A percentile compares a stretch with the other conserved stretches of the same genome.
Evolutionary conservation across 2,797 vertebrate genomes (phyloP).

Genomic region (Diceros bicornis): DNA sequence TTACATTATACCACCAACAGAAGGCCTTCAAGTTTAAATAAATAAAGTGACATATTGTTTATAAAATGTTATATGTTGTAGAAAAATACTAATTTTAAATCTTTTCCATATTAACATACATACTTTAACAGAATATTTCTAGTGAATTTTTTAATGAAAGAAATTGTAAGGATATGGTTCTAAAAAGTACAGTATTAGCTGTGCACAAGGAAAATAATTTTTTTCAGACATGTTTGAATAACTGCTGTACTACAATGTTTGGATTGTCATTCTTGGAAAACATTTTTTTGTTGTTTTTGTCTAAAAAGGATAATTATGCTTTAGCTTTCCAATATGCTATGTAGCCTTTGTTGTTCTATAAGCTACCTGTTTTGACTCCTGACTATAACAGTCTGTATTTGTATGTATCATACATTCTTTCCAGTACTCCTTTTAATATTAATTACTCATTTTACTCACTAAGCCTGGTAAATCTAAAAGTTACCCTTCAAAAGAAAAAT

Average conservation of each 20-base stretch:
- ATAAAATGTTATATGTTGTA: slow-evolving; percentile 58
- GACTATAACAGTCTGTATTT: slow-evolving; percentile 63
- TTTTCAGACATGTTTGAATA: slow-evolving; percentile 57
- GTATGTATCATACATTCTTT: slow-evolving; percentile 66
- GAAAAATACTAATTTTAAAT: slow-evolving; percentile 76
- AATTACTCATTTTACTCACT: slow-evolving; percentile 69
- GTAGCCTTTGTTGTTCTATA: slow-evolving; percentile 64
- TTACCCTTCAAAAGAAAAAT: slow-evolving; percentile 70
- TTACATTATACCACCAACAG: slow-evolving; percentile 79
- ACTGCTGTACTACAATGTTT: slow-evolving; percentile 67
- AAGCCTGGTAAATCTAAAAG: slow-evolving; percentile 76
- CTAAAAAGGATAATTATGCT: slow-evolving; percentile 66
- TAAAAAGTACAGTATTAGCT: slow-evolving; percentile 66
- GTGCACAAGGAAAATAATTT: slow-evolving; percentile 64
- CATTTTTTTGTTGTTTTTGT: slow-evolving; percentile 64
- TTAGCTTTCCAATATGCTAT: slow-evolving; percentile 15
- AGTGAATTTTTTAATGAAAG: slow-evolving; percentile 79
- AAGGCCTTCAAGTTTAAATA: slow-evolving; percentile 75
- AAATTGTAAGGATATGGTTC: slow-evolving; percentile 54
- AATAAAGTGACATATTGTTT: slow-evolving; percentile 67
- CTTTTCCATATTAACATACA: slow-evolving; percentile 71
- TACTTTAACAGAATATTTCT: slow-evolving; percentile 70
- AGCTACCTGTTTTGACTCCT: slow-evolving; percentile 71
- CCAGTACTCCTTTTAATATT: slow-evolving; percentile 46
- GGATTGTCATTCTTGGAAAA: slow-evolving; percentile 68